A percentile compares a stretch with the other conserved stretches of the same genome.
Evolutionary conservation across 1,140 invertebrate genomes (phyloP).

Genomic region (Scylla paramamosain): DNA sequence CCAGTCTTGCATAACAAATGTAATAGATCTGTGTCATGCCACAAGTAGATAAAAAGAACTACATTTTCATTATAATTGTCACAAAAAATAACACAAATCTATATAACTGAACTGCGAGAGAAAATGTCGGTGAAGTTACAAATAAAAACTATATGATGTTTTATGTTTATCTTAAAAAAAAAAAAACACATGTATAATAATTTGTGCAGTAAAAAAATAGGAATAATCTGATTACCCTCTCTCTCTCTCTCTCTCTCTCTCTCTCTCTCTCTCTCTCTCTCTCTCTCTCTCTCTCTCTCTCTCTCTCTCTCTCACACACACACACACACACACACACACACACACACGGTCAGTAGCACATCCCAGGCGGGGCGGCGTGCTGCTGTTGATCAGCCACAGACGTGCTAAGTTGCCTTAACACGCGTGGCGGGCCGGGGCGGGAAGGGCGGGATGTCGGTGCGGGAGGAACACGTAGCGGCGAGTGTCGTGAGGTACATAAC

Average conservation of each 20-base stretch:
- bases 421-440: background rate
- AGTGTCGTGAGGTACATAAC: background rate
- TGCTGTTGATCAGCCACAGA: background rate
- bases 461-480: background rate
- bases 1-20: no score
- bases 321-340: no score
- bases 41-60: no score
- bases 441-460: background rate
- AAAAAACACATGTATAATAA: no score
- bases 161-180: no score
- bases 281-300: conserved; percentile 44
- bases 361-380: background rate
- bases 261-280: conserved; percentile 42
- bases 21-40: no score
- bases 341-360: background rate
- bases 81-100: no score
- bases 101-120: no score
- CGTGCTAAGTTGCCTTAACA: background rate
- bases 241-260: conserved; percentile 39
- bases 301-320: background rate
- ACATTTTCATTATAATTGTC: no score
- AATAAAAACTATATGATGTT: no score
- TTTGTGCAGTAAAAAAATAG: no score
- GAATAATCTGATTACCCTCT: background rate
- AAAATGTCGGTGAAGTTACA: no score